Conservation (phyloP, 2,797 vertebrate species). For the Strix occidentalis region DNA sequence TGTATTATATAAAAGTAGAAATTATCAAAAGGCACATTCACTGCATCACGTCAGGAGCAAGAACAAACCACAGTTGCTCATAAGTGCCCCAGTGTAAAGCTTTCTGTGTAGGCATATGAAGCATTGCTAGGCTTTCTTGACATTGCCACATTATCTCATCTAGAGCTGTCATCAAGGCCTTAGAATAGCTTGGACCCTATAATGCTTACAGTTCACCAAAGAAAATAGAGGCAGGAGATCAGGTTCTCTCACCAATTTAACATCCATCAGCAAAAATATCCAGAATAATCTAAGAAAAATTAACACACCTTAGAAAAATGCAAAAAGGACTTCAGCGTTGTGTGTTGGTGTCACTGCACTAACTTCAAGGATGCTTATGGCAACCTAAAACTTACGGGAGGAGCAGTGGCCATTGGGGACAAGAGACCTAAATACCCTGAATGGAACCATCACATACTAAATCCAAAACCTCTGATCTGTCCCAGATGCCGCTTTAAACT, state of each 20-base stretch:
- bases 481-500: neutral
- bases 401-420: neutral
- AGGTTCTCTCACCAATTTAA: neutral
- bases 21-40: neutral
- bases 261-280: neutral
- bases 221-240: neutral
- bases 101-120: neutral
- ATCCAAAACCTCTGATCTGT: neutral
- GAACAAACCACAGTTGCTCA: neutral
- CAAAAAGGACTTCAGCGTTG: neutral
- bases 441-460: accelerated
- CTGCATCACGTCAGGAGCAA: neutral
- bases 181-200: neutral
- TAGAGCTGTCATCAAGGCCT: neutral
- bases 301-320: neutral
- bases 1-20: neutral
- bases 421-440: neutral
- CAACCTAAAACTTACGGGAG: neutral
- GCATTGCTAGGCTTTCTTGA: neutral
- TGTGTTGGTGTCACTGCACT: neutral
- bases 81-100: neutral
- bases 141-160: neutral
- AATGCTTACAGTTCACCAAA: neutral
- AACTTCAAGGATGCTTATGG: neutral
- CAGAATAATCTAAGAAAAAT: neutral